Evolutionary conservation across 2,797 vertebrate species (phyloP).

Genomic region (Semotilus atromaculatus): DNA sequence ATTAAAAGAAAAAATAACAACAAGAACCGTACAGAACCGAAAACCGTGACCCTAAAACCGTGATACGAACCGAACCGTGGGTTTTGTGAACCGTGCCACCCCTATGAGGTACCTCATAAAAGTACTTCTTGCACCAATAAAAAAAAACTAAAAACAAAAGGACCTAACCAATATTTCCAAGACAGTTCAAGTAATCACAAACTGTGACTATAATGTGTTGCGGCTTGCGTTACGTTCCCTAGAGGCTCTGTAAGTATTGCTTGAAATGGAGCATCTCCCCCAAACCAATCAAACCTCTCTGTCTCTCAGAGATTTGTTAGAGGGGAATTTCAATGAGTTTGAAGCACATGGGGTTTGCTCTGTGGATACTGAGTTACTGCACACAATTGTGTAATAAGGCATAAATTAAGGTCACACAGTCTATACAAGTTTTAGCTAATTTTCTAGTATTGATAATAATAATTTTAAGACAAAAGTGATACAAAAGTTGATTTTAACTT

Average conservation of each 20-base stretch:
- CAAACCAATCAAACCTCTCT: conserved; percentile 17
- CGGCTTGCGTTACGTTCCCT: background rate
- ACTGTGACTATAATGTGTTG: background rate
- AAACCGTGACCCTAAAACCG: too few species aligned
- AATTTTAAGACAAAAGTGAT: too few species aligned
- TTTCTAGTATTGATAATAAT: too few species aligned
- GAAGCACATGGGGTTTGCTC: background rate
- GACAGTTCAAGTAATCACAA: background rate
- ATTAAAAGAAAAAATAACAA: too few species aligned
- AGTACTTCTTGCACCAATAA: background rate
- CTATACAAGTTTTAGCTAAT: background rate
- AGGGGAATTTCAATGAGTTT: background rate
- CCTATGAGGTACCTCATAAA: background rate
- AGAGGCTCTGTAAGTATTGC: background rate
- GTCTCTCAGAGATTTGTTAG: background rate
- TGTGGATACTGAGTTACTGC: background rate
- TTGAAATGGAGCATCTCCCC: conserved; percentile 14
- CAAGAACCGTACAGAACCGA: too few species aligned
- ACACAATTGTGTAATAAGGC: background rate
- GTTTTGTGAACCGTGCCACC: too few species aligned
- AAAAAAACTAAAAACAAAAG: background rate
- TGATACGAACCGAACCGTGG: too few species aligned
- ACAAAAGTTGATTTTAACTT: too few species aligned
- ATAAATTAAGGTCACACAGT: background rate
- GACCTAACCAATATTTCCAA: background rate